These are phyloP conservation scores for Varecia variegata DNA, from an alignment of 2,797 vertebrate genomes.

Conservation along the genomic window DNA sequence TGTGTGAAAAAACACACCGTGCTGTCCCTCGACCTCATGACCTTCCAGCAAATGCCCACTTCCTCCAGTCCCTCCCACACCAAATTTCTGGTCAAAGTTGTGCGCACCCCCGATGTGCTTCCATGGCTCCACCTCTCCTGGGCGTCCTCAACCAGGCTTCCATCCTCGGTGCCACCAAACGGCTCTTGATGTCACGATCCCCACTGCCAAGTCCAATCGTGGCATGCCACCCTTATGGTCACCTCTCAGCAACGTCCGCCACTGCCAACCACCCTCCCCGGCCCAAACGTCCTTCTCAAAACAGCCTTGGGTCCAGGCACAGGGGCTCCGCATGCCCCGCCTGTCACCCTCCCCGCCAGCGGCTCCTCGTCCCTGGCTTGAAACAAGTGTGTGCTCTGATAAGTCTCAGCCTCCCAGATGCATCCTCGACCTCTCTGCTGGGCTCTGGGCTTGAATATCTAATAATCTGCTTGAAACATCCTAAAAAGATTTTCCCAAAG, in stretches of 20 bases:
- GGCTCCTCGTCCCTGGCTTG: background rate
- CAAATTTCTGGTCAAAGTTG: background rate
- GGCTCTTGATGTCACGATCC: background rate
- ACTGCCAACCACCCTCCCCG: background rate
- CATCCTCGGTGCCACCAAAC: background rate
- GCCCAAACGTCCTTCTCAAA: background rate
- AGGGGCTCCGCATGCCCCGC: background rate
- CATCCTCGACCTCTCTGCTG: background rate
- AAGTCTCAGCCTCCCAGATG: background rate
- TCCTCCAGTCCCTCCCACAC: background rate
- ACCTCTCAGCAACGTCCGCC: background rate
- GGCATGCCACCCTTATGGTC: accelerated
- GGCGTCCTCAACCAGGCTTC: background rate
- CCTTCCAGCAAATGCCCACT: accelerated
- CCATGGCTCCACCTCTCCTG: background rate
- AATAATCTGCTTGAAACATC: background rate
- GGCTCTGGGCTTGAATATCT: background rate
- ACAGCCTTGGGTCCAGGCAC: background rate
- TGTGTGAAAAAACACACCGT: background rate
- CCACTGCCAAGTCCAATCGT: background rate
- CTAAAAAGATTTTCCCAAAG: background rate
- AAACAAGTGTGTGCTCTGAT: background rate
- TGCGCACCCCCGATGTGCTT: background rate
- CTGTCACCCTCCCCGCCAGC: background rate
- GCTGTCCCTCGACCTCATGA: background rate